Evolutionary conservation across 2,888 invertebrate species (phyloP).

Genomic region (Mesochorus sp.): DNA sequence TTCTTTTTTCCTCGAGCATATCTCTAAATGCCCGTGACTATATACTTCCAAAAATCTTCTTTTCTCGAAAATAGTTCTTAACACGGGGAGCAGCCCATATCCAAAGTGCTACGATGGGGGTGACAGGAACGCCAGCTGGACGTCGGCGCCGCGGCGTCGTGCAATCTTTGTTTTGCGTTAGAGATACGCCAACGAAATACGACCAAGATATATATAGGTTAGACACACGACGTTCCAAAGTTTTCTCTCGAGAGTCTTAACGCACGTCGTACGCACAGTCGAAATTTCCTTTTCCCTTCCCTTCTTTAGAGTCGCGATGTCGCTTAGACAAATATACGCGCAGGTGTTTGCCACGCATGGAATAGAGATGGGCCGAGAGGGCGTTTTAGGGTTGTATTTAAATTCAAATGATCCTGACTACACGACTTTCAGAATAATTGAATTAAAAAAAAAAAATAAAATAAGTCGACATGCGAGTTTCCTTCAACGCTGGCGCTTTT

Average conservation of each 20-base stretch:
- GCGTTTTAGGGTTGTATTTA: background rate
- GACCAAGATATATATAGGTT: slow-evolving; percentile 52
- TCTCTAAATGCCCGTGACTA: no score
- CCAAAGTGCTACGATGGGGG: slow-evolving; percentile 48
- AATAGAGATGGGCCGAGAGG: slow-evolving; percentile 62
- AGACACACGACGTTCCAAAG: slow-evolving; percentile 63
- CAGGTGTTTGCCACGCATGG: slow-evolving; percentile 71
- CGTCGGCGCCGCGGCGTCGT: slow-evolving; percentile 75
- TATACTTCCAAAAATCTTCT: no score
- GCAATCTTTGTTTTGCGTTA: slow-evolving; percentile 69
- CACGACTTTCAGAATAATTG: background rate
- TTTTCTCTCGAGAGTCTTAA: background rate
- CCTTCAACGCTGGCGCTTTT: no score
- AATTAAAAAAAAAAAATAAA: no score
- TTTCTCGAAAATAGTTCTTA: background rate
- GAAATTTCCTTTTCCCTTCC: slow-evolving; percentile 19
- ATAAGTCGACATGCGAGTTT: no score
- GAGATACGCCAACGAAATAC: slow-evolving; percentile 20
- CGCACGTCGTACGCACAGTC: slow-evolving; percentile 40
- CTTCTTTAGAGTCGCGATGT: slow-evolving; percentile 24
- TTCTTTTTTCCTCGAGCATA: no score
- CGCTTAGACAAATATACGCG: slow-evolving; percentile 61
- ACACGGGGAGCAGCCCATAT: slow-evolving; percentile 10
- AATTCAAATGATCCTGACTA: background rate
- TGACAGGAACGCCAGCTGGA: slow-evolving; percentile 76